These are phyloP conservation scores for Oeneis ivallda DNA, from an alignment of 2,888 invertebrate genomes.

Conservation along the genomic window DNA sequence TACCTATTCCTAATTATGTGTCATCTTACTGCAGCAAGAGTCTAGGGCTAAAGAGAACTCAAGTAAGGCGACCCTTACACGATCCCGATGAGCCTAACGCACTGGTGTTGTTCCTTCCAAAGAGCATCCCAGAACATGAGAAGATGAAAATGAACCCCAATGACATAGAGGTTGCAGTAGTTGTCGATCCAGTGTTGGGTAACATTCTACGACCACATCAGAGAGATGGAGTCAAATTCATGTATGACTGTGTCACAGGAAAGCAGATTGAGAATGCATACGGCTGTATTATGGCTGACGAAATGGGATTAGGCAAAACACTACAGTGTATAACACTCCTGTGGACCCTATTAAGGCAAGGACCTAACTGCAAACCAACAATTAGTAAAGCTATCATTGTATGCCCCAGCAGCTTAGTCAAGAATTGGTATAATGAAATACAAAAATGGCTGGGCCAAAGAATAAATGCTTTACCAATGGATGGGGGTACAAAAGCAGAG, in stretches of 20 bases:
- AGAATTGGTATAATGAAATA: conserved; percentile 99
- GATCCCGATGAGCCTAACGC: conserved; percentile 97
- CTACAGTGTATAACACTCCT: conserved; percentile 97
- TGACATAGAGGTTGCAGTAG: conserved; percentile 92
- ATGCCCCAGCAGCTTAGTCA: conserved; percentile 97
- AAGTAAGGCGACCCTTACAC: conserved; percentile 88
- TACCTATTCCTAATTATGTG: conserved; percentile 95
- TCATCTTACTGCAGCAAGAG: conserved; percentile 87
- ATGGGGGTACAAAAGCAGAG: conserved; percentile 92
- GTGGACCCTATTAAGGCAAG: conserved; percentile 96
- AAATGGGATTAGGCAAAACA: conserved; percentile 99
- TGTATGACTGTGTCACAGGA: conserved; percentile 99
- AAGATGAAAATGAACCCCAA: conserved; percentile 88
- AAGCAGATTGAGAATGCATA: conserved; percentile 90
- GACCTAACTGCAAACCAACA: conserved; percentile 93
- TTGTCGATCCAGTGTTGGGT: conserved; percentile 96
- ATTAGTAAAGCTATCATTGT: conserved; percentile 97
- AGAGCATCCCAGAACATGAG: conserved; percentile 92
- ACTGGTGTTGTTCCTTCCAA: conserved; percentile 92
- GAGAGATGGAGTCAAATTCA: conserved; percentile 98
- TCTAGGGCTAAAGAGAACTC: conserved; percentile 87
- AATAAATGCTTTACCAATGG: conserved; percentile 91
- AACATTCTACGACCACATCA: conserved; percentile 98
- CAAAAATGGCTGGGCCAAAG: conserved; percentile 96
- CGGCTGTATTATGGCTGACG: conserved; percentile 99